Percentiles rank a stretch among this genome's conserved stretches.
These are phyloP conservation scores for Masnerella sp. DNA, from an alignment of 2,888 invertebrate species.

Conservation along the genomic window DNA sequence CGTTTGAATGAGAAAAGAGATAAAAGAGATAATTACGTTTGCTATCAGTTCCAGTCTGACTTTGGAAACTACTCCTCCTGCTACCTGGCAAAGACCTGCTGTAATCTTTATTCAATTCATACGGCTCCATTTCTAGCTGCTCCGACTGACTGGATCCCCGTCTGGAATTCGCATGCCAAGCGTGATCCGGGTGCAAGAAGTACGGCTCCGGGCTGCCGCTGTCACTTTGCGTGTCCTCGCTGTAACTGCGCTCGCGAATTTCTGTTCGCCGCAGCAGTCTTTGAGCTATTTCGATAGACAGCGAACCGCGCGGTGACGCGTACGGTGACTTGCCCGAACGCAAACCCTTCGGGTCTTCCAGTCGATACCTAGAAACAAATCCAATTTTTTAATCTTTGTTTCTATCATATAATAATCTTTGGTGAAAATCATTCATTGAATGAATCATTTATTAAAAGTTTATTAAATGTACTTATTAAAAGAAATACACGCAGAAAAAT, in stretches of 20 bases:
- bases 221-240: slow-evolving; percentile 77
- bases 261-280: slow-evolving; percentile 84
- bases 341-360: slow-evolving; percentile 87
- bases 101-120: slow-evolving; percentile 91
- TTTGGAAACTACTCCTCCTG: slow-evolving; percentile 89
- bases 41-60: slow-evolving; percentile 73
- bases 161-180: slow-evolving; percentile 86
- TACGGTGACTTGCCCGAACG: slow-evolving; percentile 85
- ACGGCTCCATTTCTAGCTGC: slow-evolving; percentile 89
- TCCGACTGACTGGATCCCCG: slow-evolving; percentile 94
- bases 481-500: too few relatives aligned
- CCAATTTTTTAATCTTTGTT: slow-evolving; percentile 2
- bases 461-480: too few relatives aligned
- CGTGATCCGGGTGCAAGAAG: slow-evolving; percentile 91
- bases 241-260: slow-evolving; percentile 82
- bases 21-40: slow-evolving; percentile 67
- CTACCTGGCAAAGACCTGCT: slow-evolving; percentile 92
- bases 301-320: slow-evolving; percentile 88
- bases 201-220: slow-evolving; percentile 79
- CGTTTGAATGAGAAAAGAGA: too few relatives aligned
- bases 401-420: too few relatives aligned
- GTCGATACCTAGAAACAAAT: slow-evolving; percentile 80
- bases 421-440: too few relatives aligned
- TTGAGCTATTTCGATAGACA: slow-evolving; percentile 83
- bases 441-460: too few relatives aligned